Evolutionary conservation across 2,888 invertebrate species (phyloP), one percentile per base, ranked within the genome.

Genomic region (Trichacis sp.): DNA sequence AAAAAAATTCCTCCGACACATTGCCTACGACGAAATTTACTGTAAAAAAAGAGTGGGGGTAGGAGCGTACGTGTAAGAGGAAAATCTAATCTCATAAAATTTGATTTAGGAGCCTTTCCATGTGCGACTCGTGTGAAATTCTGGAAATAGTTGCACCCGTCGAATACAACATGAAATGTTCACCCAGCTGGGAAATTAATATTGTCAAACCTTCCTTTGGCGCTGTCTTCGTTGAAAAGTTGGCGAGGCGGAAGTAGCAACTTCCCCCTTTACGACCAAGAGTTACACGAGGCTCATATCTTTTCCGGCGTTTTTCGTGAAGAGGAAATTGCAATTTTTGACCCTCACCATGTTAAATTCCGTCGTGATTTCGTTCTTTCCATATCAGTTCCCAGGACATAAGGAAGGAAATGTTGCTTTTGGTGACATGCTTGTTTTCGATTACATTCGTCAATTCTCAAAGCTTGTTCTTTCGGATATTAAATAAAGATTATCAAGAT

Each of bases 111-210:
- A 42, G 12, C 42, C n/a, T 42, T 42, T 17, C 42, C n/a, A 20
- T 52, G 24, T 14, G 17, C 52, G n/a, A 15, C 29, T 54, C 46
- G 33, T 18, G 12, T 20, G 17, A 50, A 50, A 50, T 50, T 18
- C 19, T 14, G 49, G 33, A 50, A 33, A 50, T 50, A 36, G 18
- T 50, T 18, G 17, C n/a, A 50, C 12, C 33, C 36, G 38, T 38
- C 38, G 49, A 30, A 18, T n/a, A 38, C 38, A 30, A 48, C 33
- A 36, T 46, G 40, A 51, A 47, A 52, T 58, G 50, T 40, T 51
- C 45, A 58, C 30, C 52, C 30, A 45, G 19, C 40, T 12, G 58
- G 51, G 52, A 58, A 58, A 51, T 51, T 50, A 50, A 50, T 50
- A 50, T 50, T 17, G 49, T 50, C 38, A 36, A 38, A 58, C 51